Conservation (phyloP, 2,113 vertebrate genomes). For the Phoenicopterus ruber region DNA sequence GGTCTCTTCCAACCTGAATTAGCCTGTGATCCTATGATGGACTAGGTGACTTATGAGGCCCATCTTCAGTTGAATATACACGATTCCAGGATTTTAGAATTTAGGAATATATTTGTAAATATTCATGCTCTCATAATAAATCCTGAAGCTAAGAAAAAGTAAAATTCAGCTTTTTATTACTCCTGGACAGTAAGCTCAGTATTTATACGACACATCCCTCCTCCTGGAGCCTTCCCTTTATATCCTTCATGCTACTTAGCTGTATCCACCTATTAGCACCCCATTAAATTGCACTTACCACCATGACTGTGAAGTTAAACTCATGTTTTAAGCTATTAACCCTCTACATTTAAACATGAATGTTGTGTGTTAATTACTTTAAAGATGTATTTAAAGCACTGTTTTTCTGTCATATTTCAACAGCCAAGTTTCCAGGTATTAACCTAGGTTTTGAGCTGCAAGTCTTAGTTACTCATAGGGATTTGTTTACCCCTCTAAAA, state of each 20-base stretch:
- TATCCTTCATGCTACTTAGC: background rate
- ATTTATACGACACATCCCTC: background rate
- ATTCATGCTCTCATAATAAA: background rate
- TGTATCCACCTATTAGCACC: background rate
- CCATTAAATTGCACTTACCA: background rate
- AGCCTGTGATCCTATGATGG: background rate
- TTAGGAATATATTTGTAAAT: background rate
- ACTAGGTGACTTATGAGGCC: background rate
- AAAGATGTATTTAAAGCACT: background rate
- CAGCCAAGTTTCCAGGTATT: background rate
- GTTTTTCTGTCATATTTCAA: background rate
- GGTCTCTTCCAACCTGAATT: background rate
- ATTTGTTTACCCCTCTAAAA: background rate
- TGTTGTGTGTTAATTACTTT: background rate
- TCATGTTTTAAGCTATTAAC: background rate
- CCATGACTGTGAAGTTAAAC: background rate
- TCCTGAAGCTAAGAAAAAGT: background rate
- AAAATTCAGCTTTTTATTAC: background rate
- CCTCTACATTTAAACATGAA: background rate
- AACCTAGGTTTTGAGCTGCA: background rate
- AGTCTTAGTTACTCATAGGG: background rate
- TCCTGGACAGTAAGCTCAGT: background rate
- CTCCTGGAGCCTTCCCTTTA: background rate
- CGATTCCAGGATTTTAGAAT: background rate
- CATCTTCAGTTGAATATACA: background rate